A percentile compares a stretch with the other conserved stretches of the same genome.
Evolutionary conservation across 2,797 vertebrate genomes (phyloP).

Genomic region (Peromyscus aztecus): DNA sequence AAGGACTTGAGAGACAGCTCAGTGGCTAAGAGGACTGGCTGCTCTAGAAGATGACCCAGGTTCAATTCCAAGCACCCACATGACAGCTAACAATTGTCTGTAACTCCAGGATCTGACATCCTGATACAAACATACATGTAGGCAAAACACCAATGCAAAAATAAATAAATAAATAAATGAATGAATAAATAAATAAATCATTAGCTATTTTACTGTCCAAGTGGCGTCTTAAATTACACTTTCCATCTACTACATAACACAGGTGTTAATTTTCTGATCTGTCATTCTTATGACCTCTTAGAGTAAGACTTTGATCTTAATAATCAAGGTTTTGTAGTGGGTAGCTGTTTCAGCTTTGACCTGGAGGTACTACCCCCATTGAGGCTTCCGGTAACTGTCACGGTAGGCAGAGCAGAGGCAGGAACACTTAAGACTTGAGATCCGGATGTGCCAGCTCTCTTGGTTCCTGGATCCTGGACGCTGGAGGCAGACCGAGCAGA

Average conservation of each 20-base stretch:
- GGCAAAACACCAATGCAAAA: not conserved
- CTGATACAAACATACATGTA: not conserved
- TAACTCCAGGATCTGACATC: not conserved
- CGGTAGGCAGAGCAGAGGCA: no score
- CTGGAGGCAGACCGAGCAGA: no score
- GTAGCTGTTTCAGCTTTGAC: no score
- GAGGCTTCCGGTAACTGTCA: no score
- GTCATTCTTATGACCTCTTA: not conserved
- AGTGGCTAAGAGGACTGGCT: not conserved
- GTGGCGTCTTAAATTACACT: not conserved
- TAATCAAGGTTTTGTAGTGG: not conserved
- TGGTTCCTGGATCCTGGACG: no score
- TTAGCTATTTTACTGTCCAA: not conserved
- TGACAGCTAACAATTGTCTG: not conserved
- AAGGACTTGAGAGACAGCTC: not conserved
- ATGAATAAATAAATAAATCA: not conserved
- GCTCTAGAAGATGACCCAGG: not conserved
- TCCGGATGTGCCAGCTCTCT: no score
- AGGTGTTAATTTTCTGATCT: not conserved
- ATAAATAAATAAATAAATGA: no score
- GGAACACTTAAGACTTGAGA: no score
- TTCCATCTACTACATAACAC: not conserved
- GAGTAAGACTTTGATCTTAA: not conserved
- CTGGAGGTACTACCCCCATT: no score
- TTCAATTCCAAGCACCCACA: not conserved